Conservation (phyloP, 1,140 invertebrate genomes). For the Steinernema khuongi region DNA sequence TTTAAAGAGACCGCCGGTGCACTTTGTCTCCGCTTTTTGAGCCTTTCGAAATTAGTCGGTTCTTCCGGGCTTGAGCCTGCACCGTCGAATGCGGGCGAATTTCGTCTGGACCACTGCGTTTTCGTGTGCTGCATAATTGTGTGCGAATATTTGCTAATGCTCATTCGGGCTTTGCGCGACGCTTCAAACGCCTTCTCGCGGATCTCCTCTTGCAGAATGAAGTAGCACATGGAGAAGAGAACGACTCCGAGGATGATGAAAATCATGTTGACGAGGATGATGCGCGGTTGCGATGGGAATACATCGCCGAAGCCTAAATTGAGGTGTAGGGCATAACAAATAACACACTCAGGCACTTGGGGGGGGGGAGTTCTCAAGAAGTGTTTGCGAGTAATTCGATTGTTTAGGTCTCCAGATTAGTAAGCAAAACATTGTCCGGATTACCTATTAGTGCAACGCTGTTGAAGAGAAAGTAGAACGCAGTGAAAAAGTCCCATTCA, state of each 20-base stretch:
- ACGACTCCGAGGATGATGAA: slow-evolving; percentile 54
- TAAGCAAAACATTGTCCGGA: background rate
- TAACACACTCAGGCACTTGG: background rate
- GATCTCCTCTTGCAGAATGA: slow-evolving; percentile 55
- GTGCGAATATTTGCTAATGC: slow-evolving; percentile 52
- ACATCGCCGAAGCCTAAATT: slow-evolving; percentile 51
- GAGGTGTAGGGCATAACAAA: background rate
- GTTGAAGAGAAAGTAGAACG: slow-evolving; percentile 55
- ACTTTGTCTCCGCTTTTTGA: slow-evolving; percentile 33
- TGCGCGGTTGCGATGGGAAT: slow-evolving; percentile 44
- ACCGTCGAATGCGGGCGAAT: slow-evolving; percentile 50
- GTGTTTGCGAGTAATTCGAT: background rate
- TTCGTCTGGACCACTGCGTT: slow-evolving; percentile 47
- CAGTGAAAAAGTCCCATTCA: slow-evolving; percentile 51
- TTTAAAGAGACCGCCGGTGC: slow-evolving; percentile 32
- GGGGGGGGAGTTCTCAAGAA: background rate
- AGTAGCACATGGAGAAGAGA: slow-evolving; percentile 56
- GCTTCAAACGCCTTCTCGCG: slow-evolving; percentile 40
- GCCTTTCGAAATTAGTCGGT: slow-evolving; percentile 23
- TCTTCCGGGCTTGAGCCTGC: background rate
- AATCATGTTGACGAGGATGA: slow-evolving; percentile 47
- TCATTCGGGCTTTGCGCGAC: slow-evolving; percentile 47
- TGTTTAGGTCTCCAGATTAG: background rate
- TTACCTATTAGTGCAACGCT: slow-evolving; percentile 49
- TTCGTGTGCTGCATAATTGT: slow-evolving; percentile 49